Evolutionary conservation across 2,113 vertebrate species (phyloP).

Genomic region (Atractosteus spatula): DNA sequence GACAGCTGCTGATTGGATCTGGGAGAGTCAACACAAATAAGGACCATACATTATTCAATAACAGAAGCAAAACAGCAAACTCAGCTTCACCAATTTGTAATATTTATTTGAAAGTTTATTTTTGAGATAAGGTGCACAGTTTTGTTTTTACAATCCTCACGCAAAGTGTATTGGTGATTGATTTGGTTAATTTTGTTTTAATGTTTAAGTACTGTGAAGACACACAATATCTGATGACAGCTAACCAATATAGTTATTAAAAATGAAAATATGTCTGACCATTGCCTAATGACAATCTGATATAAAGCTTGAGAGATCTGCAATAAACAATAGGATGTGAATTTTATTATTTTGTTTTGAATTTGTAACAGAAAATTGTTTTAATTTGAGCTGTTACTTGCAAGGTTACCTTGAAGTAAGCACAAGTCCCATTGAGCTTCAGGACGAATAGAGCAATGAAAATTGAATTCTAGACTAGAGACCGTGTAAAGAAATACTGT

Average conservation of each 20-base stretch:
- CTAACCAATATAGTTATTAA: background rate
- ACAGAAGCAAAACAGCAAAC: too few relatives aligned
- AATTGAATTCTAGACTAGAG: background rate
- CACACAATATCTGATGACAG: background rate
- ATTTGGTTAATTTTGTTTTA: too few relatives aligned
- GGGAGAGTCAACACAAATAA: too few relatives aligned
- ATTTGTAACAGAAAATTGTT: background rate
- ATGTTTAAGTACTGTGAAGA: too few relatives aligned
- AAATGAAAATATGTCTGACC: too few relatives aligned
- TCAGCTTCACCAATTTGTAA: too few relatives aligned
- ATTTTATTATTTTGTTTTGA: background rate
- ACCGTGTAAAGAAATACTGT: background rate
- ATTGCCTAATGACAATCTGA: background rate
- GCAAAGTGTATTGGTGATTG: too few relatives aligned
- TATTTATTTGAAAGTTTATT: too few relatives aligned
- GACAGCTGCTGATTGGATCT: too few relatives aligned
- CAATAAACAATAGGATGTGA: background rate
- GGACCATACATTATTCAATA: too few relatives aligned
- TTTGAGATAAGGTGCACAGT: too few relatives aligned
- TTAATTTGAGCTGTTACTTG: background rate
- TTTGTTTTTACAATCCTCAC: too few relatives aligned
- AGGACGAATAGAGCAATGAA: background rate
- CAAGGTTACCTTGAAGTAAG: conserved; percentile 4
- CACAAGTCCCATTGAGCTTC: background rate
- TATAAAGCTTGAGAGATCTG: background rate